Evolutionary conservation across 2,797 vertebrate species (phyloP), one percentile per base, ranked within the genome.

Genomic region (Streptopelia turtur): DNA sequence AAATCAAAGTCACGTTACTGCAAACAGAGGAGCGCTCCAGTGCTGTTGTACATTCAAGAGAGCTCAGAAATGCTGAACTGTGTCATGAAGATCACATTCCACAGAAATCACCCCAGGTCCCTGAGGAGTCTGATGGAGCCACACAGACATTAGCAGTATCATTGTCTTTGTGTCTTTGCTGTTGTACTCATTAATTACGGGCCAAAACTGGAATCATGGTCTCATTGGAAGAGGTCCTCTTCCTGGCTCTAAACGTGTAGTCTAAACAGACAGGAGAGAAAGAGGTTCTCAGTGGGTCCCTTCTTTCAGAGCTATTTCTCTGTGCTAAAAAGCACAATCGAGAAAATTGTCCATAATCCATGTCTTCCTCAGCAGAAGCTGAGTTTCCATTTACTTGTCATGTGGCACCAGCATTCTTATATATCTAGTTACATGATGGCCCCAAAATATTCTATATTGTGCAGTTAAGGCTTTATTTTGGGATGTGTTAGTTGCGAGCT

Each of bases 11-110:
- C 57, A 23, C 22, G 1, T 59, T 94, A 85, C 71, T 91, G 80
- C 84, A 91, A 55, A 69, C 71, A 77, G 52, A 33, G n/a, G 49
- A 70, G 49, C 63, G 35, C 53, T 93, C 82, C 93, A 82, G 43
- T 33, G 65, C 25, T 86, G 64, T 12, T 91, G 35, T 35, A 14
- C 4, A 4, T 77, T 87, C 6, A n/a, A 78, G 76, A 89, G 56
- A 83, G 52, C 76, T 71, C 68, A 91, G 83, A 95, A 95, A 90
- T 49, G 25, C 59, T 14, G 5, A 81, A 11, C 30, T n/a, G 17
- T 53, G 21, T 35, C 14, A 72, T 59, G 45, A 56, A 30, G 49
- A 33, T n/a, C 72, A 37, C 72, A 50, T 80, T 93, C 75, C 60
- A 61, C 35, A 63, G 64, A 85, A 95, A 84, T 79, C 53, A 74